These are phyloP conservation scores for Epistrophe eligans DNA, from an alignment of 2,888 invertebrate genomes.

Conservation along the genomic window DNA sequence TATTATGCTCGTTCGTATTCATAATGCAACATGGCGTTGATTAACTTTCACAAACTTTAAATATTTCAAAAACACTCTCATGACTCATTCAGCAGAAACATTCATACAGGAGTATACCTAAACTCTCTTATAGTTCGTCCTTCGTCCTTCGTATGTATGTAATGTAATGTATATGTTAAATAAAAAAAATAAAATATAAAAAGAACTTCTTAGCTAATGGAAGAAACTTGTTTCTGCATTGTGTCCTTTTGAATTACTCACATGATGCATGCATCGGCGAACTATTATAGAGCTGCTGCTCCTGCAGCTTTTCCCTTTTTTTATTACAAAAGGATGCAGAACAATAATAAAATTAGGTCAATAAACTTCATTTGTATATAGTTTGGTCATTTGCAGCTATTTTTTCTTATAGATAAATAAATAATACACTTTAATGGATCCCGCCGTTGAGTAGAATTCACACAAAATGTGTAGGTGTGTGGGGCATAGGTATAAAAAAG, in stretches of 20 bases:
- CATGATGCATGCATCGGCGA: conserved; percentile 49
- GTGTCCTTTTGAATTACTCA: conserved; percentile 61
- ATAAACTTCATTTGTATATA: conserved; percentile 49
- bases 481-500: neutral
- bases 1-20: conserved; percentile 6
- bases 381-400: conserved; percentile 37
- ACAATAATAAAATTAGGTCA: conserved; percentile 49
- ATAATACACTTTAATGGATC: conserved; percentile 61
- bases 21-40: conserved; percentile 71
- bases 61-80: conserved; percentile 54
- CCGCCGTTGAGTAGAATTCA: conserved; percentile 37
- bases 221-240: conserved; percentile 70
- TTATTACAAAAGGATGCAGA: conserved; percentile 20
- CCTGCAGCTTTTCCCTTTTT: conserved; percentile 7
- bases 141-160: too few relatives aligned
- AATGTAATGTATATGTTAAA: neutral
- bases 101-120: neutral
- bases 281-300: conserved; percentile 1
- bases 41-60: conserved; percentile 68
- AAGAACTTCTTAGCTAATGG: conserved; percentile 69
- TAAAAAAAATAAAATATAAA: neutral
- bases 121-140: conserved; percentile 23
- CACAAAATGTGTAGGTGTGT: neutral
- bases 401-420: conserved; percentile 52
- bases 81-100: neutral